phyloP scores from a whole-genome alignment of 1,140 invertebrate genomes.

The Heliothis virescens region DNA sequence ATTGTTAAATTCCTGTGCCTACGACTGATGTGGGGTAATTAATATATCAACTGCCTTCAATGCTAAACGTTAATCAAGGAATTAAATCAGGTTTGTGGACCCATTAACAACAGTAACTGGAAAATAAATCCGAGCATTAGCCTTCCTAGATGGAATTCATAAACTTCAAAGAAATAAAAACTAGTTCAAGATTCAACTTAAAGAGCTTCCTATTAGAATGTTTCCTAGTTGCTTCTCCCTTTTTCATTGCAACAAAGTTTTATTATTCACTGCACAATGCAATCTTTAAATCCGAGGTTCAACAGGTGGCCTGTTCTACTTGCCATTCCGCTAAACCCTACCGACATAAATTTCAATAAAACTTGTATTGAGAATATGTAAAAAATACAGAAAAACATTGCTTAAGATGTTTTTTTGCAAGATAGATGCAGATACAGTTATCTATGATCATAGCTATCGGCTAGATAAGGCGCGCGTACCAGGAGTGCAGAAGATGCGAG shows the following conservation, averaged over 20 bases:
- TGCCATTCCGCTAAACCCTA: slow-evolving; percentile 17
- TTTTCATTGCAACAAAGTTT: slow-evolving; percentile 34
- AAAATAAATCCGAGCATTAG: neutral
- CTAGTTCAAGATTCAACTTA: slow-evolving; percentile 15
- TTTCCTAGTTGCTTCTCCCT: neutral
- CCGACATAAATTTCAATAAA: slow-evolving; percentile 22
- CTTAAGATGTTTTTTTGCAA: neutral
- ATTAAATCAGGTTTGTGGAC: neutral
- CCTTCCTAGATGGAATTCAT: slow-evolving; percentile 3
- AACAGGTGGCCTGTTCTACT: slow-evolving; percentile 38
- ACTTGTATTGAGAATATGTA: slow-evolving; percentile 11
- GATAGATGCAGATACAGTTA: slow-evolving; percentile 56
- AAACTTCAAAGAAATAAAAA: neutral
- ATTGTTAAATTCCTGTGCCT: slow-evolving; percentile 12
- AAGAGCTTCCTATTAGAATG: slow-evolving; percentile 13
- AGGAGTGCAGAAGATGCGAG: slow-evolving; percentile 67
- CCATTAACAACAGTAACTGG: slow-evolving; percentile 7
- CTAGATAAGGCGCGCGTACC: slow-evolving; percentile 75
- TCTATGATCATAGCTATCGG: slow-evolving; percentile 80
- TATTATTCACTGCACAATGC: slow-evolving; percentile 26
- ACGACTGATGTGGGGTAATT: slow-evolving; percentile 5
- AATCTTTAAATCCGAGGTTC: slow-evolving; percentile 22
- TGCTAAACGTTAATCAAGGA: slow-evolving; percentile 14
- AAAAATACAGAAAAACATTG: slow-evolving; percentile 15
- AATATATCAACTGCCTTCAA: slow-evolving; percentile 16